Evolutionary conservation across 2,797 vertebrate species (phyloP).

Genomic region (Florisuga fusca): DNA sequence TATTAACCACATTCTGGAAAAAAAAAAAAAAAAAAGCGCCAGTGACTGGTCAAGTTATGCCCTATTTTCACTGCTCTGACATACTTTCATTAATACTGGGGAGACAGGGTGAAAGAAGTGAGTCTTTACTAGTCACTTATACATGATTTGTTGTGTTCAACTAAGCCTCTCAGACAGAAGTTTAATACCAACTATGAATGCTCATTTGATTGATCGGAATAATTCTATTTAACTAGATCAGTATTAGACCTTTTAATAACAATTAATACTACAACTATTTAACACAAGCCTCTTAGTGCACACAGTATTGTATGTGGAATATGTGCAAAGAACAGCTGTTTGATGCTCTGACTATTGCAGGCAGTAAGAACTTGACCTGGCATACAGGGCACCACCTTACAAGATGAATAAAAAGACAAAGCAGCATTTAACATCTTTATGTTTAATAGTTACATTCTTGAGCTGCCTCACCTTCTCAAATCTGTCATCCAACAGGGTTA

Average conservation of each 20-base stretch:
- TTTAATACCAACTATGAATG: not conserved
- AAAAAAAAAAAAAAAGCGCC: not conserved
- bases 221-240: not conserved
- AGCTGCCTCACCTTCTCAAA: constrained; percentile 89
- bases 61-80: not conserved
- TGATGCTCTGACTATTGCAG: not conserved
- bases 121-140: not conserved
- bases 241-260: not conserved
- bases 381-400: not conserved
- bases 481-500: constrained; percentile 92
- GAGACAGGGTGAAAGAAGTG: not conserved
- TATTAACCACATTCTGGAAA: not conserved
- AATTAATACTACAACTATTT: not conserved
- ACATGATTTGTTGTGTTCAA: not conserved
- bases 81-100: fast-evolving
- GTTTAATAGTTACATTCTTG: not conserved
- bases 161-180: not conserved
- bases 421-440: not conserved
- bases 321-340: not conserved
- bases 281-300: not conserved
- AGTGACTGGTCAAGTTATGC: not conserved
- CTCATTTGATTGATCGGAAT: not conserved
- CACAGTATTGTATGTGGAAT: not conserved
- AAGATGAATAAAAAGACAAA: not conserved
- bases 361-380: not conserved